Evolutionary conservation across 1,140 invertebrate genomes (phyloP), one percentile per base, ranked within the genome.

Genomic region (Drosophila nasuta): DNA sequence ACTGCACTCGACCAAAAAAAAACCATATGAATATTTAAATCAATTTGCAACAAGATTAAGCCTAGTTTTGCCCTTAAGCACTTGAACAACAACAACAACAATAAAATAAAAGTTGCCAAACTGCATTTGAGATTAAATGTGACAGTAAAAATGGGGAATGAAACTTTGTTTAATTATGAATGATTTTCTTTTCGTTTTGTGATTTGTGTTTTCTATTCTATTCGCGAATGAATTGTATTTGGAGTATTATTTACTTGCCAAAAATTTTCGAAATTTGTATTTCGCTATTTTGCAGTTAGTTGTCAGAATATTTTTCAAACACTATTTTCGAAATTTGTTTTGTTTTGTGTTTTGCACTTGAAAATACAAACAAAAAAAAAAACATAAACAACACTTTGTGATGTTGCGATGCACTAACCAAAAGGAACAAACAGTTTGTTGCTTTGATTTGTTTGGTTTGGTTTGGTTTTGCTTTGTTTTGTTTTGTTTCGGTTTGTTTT

Each of bases 281-380:
- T 41, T 20, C 0, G 38, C 1, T 20, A 48, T 10, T 49, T 56
- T 54, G 41, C 8, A 54, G 25, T 54, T 35, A 10, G 35, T 51
- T 52, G 28, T 56, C 41, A 1, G n/a, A 46, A 20, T 38, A 46
- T 20, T 38, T 20, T 4, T 25, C 20, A 25, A 17, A 57, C 54
- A 57, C 54, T 5, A 33, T 38, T 13, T 30, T 11, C 1, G 6
- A 25, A 35, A 51, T 62, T 35, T 25, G 20, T 25, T 25, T 7
- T 35, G 8, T 38, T 51, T 58, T 15, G 35, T 38, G 54, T 51
- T 33, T 30, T 38, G n/a, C 72, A 75, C 72, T 20, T 30, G 45
- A 64, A 58, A 58, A 75, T 63, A 70, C 45, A 74, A 63, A 62
- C 51, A 45, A 57, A 64, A 67, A 65, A 15, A 25, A 49, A n/a